A percentile compares a stretch with the other conserved stretches of the same genome.
Conservation (phyloP, 2,888 invertebrate genomes). For the Pediacus dermestoides region DNA sequence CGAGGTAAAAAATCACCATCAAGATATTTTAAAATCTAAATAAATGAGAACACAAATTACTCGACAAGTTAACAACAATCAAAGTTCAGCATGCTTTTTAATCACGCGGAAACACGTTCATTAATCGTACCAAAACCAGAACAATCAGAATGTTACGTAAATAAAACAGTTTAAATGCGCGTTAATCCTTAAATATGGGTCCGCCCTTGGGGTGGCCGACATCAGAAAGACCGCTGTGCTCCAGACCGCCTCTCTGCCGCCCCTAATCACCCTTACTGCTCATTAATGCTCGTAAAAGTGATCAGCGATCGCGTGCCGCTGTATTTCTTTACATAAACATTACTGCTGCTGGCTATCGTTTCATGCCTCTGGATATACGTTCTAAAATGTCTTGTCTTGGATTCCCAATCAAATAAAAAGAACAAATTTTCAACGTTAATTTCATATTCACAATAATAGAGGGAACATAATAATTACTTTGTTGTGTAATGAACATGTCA, state of each 20-base stretch:
- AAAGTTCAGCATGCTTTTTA: too few species aligned
- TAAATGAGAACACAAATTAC: too few species aligned
- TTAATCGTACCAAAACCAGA: too few species aligned
- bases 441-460: too few species aligned
- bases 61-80: too few species aligned
- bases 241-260: slow-evolving; percentile 23
- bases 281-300: slow-evolving; percentile 28
- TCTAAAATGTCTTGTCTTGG: too few species aligned
- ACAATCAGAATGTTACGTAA: slow-evolving; percentile 4
- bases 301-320: slow-evolving; percentile 23
- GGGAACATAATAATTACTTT: slow-evolving; percentile 1
- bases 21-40: too few species aligned
- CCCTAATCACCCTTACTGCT: slow-evolving; percentile 26
- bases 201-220: slow-evolving; percentile 13
- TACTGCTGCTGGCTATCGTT: too few species aligned
- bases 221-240: slow-evolving; percentile 22
- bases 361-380: slow-evolving; percentile 7
- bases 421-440: too few species aligned
- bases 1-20: too few species aligned
- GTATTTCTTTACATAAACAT: slow-evolving; percentile 9
- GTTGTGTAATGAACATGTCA: slow-evolving; percentile 21
- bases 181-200: slow-evolving; percentile 6
- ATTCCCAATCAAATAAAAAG: too few species aligned
- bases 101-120: too few species aligned
- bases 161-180: slow-evolving; percentile 8